These are phyloP conservation scores for Phalacrocorax pelagicus DNA, from an alignment of 2,113 vertebrate species.

Conservation along the genomic window DNA sequence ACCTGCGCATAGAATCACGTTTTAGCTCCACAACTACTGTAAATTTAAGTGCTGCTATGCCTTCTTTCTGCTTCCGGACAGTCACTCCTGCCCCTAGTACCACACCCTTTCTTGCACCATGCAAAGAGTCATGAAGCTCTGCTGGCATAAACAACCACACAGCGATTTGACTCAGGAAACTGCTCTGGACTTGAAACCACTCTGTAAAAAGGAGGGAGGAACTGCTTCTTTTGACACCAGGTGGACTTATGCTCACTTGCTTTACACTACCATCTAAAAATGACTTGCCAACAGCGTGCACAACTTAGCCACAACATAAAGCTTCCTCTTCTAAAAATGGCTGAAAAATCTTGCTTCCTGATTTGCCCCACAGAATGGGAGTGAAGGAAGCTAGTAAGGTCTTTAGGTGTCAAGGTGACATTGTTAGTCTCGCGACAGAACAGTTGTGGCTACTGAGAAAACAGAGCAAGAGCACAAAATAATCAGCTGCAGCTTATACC, in stretches of 20 bases:
- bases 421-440: not conserved
- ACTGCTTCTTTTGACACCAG: not conserved
- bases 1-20: fast-evolving
- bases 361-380: not conserved
- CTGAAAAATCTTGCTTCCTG: not conserved
- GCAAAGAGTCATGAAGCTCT: not conserved
- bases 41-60: not conserved
- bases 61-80: not conserved
- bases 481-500: not conserved
- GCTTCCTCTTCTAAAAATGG: not conserved
- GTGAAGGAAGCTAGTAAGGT: not conserved
- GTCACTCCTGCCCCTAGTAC: not conserved
- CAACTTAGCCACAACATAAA: not conserved
- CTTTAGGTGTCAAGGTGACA: not conserved
- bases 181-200: not conserved
- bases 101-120: not conserved
- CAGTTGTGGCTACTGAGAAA: not conserved
- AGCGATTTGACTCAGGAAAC: not conserved
- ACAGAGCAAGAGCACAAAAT: not conserved
- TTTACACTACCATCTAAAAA: not conserved
- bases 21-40: not conserved
- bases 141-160: not conserved
- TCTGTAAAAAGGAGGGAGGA: not conserved
- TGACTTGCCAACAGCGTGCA: fast-evolving
- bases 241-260: not conserved